Conservation (phyloP, 2,113 vertebrate genomes). For the Alethe diademata region DNA sequence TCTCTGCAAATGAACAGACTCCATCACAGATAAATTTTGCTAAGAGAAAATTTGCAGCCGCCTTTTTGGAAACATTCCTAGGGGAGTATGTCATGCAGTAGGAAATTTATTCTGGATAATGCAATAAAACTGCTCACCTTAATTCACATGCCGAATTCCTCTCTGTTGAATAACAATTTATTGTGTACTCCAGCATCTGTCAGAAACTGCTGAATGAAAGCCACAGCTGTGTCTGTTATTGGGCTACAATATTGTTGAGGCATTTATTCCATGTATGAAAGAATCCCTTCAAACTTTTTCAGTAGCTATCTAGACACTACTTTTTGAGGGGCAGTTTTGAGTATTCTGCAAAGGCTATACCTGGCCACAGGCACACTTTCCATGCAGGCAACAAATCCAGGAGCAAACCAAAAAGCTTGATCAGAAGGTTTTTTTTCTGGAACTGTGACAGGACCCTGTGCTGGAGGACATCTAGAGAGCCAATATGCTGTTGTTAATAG, state of each 20-base stretch:
- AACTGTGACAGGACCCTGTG: background rate
- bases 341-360: background rate
- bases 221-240: conserved; percentile 18
- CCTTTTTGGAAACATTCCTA: conserved; percentile 62
- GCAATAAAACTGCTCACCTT: conserved; percentile 63
- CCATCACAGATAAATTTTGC: conserved; percentile 20
- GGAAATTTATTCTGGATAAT: conserved; percentile 62
- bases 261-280: conserved; percentile 2
- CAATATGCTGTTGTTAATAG: background rate
- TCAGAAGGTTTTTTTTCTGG: background rate
- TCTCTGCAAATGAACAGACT: conserved; percentile 20
- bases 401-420: background rate
- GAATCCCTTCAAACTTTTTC: background rate
- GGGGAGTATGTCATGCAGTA: conserved; percentile 42
- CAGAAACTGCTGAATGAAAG: conserved; percentile 58
- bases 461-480: background rate
- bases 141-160: conserved; percentile 56
- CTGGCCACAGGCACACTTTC: background rate
- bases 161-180: conserved; percentile 58
- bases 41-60: background rate
- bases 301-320: background rate
- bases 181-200: background rate
- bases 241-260: background rate
- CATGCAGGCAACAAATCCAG: background rate
- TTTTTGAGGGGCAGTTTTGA: background rate